These are phyloP conservation scores for Odontamblyopus lacepedii DNA, from an alignment of 2,797 vertebrate genomes.

Conservation along the genomic window DNA sequence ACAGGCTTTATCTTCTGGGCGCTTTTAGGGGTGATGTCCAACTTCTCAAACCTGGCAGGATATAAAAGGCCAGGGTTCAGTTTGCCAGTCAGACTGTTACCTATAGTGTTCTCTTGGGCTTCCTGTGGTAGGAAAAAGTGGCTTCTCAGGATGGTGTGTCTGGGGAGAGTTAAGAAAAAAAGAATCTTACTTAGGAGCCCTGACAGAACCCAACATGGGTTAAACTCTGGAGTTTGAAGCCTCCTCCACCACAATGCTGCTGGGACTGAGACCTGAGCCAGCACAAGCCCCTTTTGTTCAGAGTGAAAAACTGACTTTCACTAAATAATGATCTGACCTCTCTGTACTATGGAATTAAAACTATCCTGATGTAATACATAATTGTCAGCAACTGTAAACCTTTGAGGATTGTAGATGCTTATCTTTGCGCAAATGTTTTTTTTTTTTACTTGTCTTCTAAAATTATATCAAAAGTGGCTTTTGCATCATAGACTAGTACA, in stretches of 20 bases:
- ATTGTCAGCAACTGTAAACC: neutral
- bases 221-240: constrained; percentile 86
- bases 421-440: too few relatives aligned
- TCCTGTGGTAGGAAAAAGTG: constrained; percentile 99
- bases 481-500: neutral
- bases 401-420: too few relatives aligned
- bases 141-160: constrained; percentile 99
- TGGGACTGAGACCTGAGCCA: constrained; percentile 71
- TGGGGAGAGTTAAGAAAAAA: constrained; percentile 99
- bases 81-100: constrained; percentile 99
- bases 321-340: neutral
- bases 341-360: neutral
- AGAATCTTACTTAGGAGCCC: constrained; percentile 99
- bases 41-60: constrained; percentile 99
- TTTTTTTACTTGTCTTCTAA: too few relatives aligned
- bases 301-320: neutral
- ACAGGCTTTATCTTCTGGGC: constrained; percentile 99
- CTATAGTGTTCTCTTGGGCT: constrained; percentile 99
- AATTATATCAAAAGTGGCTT: neutral
- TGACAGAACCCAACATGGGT: constrained; percentile 87
- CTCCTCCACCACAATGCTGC: constrained; percentile 77
- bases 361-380: neutral
- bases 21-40: constrained; percentile 99
- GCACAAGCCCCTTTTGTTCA: constrained; percentile 11
- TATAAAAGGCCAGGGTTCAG: constrained; percentile 99